Percentiles rank a stretch among this genome's conserved stretches.
Evolutionary conservation across 2,888 invertebrate species (phyloP).

Genomic region (Agapostemon virescens): DNA sequence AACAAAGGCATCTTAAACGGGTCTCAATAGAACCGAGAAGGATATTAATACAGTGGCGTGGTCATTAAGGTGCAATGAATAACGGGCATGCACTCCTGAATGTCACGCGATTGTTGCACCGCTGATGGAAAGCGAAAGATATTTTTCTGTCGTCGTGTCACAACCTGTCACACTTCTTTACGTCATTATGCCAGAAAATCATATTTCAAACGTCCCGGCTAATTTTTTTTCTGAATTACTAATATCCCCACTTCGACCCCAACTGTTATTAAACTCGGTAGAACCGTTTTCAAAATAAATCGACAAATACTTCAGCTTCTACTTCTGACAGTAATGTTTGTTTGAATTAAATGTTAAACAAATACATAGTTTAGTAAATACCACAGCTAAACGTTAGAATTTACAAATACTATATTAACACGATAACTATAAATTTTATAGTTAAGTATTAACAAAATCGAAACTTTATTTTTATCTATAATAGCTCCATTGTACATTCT

Average conservation of each 20-base stretch:
- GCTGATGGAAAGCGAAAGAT: slow-evolving; percentile 37
- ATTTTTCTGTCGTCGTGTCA: slow-evolving; percentile 44
- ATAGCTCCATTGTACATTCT: too few relatives aligned
- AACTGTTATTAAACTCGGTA: neutral
- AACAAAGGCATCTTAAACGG: slow-evolving; percentile 15
- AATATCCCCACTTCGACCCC: neutral
- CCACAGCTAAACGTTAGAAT: too few relatives aligned
- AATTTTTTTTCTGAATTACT: neutral
- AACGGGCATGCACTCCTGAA: slow-evolving; percentile 27
- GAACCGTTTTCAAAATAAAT: neutral
- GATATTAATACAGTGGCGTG: slow-evolving; percentile 40
- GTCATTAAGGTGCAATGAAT: slow-evolving; percentile 49
- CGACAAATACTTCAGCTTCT: neutral
- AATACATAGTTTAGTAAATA: too few relatives aligned
- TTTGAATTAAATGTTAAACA: too few relatives aligned
- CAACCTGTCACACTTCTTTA: neutral
- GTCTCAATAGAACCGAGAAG: slow-evolving; percentile 14
- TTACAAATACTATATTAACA: too few relatives aligned
- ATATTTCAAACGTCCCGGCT: neutral
- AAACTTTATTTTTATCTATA: too few relatives aligned
- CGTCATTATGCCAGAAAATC: neutral
- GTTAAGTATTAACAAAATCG: too few relatives aligned
- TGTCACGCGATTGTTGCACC: slow-evolving; percentile 33
- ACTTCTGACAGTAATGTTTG: neutral
- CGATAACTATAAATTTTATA: too few relatives aligned